phyloP scores from a whole-genome alignment of 2,888 invertebrate genomes.

The Sesamia inferens region DNA sequence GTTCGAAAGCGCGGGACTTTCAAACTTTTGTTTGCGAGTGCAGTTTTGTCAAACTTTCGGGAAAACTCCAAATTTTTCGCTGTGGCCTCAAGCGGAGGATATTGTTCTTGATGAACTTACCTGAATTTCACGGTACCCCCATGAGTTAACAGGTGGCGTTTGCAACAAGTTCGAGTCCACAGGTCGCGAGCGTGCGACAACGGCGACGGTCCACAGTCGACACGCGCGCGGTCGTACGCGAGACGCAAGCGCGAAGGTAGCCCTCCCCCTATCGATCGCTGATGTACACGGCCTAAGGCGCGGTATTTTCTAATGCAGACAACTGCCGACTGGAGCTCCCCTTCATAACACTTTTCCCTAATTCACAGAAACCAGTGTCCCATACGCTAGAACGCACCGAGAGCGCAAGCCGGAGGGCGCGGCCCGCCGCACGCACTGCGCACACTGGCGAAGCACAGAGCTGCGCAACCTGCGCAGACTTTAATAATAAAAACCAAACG shows the following conservation, averaged over 20 bases:
- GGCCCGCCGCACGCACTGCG: constrained; percentile 49
- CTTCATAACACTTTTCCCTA: constrained; percentile 80
- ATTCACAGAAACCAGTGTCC: constrained; percentile 68
- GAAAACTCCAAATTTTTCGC: constrained; percentile 29
- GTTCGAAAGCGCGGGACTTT: constrained; percentile 39
- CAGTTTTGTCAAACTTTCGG: constrained; percentile 33
- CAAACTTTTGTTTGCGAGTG: constrained; percentile 40
- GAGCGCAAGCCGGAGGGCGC: constrained; percentile 55
- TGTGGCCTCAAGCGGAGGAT: constrained; percentile 23
- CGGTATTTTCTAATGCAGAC: constrained; percentile 86
- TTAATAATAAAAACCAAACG: constrained; percentile 23
- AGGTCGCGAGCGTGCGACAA: constrained; percentile 80
- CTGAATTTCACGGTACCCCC: constrained; percentile 83
- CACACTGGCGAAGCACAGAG: constrained; percentile 12
- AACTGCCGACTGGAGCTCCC: constrained; percentile 76
- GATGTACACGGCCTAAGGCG: constrained; percentile 80
- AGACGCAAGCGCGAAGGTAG: constrained; percentile 77
- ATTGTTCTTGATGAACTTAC: constrained; percentile 70
- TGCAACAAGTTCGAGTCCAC: constrained; percentile 85
- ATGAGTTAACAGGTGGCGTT: constrained; percentile 87
- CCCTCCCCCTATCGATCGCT: constrained; percentile 86
- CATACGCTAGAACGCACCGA: constrained; percentile 51
- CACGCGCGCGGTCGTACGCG: constrained; percentile 73
- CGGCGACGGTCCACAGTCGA: constrained; percentile 78
- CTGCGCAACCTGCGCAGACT: constrained; percentile 46